Conservation (phyloP, 2,113 vertebrate genomes). For the Sardina pilchardus region DNA sequence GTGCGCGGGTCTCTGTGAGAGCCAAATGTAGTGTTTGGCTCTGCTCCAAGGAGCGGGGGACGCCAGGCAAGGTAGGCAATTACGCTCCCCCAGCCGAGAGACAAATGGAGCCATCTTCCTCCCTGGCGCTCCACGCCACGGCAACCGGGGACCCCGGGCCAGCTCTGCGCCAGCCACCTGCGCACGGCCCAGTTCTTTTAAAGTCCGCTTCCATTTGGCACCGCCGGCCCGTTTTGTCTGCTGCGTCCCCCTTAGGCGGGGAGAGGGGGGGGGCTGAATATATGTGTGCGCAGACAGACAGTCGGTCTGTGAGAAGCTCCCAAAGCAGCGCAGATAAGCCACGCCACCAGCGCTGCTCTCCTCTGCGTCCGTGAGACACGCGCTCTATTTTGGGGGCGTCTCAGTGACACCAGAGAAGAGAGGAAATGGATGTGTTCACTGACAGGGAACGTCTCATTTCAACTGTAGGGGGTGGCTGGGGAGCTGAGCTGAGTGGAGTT, state of each 20-base stretch:
- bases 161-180: not conserved
- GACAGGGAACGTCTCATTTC: conserved; percentile 1
- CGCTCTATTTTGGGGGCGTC: conserved; percentile 24
- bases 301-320: not conserved
- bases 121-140: not conserved
- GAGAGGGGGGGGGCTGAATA: not conserved
- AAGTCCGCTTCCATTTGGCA: not conserved
- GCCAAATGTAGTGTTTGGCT: not conserved
- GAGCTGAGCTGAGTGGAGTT: conserved; percentile 6
- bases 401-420: conserved; percentile 3
- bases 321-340: not conserved
- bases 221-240: not conserved
- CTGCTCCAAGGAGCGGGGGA: not conserved
- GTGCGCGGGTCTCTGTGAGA: not conserved
- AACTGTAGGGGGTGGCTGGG: conserved; percentile 4
- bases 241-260: not conserved
- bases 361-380: not conserved
- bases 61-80: not conserved
- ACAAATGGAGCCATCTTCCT: not conserved
- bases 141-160: not conserved
- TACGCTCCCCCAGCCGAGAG: not conserved
- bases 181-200: not conserved
- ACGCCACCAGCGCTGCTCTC: not conserved
- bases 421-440: not conserved
- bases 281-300: not conserved